Conservation (phyloP, 1,140 invertebrate species). For the Chrysopa pallens region DNA sequence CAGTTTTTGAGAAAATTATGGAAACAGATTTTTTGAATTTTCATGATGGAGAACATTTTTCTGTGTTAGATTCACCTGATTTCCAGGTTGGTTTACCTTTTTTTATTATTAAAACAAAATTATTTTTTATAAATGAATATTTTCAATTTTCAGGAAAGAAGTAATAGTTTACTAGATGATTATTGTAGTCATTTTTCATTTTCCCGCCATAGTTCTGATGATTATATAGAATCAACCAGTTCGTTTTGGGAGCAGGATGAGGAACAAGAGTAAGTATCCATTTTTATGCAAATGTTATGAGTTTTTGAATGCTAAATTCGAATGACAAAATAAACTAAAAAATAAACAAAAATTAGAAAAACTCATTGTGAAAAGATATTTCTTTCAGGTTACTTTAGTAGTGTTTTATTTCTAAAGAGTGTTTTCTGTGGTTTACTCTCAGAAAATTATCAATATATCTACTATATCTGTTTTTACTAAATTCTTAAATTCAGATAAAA, state of each 20-base stretch:
- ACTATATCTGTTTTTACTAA: neutral
- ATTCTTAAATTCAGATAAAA: neutral
- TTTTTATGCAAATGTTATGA: neutral
- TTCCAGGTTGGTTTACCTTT: neutral
- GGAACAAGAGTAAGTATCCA: neutral
- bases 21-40: neutral
- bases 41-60: neutral
- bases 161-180: neutral
- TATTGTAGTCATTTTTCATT: neutral
- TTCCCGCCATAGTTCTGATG: neutral
- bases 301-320: too few species aligned
- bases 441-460: too few species aligned
- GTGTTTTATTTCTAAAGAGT: too few species aligned
- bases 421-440: too few species aligned
- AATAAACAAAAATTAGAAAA: too few species aligned
- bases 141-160: neutral
- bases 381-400: too few species aligned
- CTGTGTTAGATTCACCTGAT: neutral
- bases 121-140: neutral
- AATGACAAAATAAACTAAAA: too few species aligned
- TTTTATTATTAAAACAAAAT: neutral
- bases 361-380: too few species aligned
- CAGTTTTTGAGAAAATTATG: neutral
- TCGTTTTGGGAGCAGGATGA: neutral
- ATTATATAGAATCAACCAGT: neutral